Evolutionary conservation across 2,797 vertebrate species (phyloP).

Genomic region (Lophius americanus): DNA sequence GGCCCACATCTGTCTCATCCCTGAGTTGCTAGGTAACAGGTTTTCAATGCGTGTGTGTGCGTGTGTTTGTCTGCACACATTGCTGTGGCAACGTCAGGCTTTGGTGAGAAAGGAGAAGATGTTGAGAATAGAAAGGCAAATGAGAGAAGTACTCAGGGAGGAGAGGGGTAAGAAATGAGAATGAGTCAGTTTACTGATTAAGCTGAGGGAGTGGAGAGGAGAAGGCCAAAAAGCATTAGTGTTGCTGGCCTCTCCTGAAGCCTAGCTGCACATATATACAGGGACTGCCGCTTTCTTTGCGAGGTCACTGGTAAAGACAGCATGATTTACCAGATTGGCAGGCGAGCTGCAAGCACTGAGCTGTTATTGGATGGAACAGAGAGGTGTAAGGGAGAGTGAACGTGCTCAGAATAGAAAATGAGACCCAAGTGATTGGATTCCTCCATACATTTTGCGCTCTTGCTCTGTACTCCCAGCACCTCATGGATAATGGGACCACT

Average conservation of each 20-base stretch:
- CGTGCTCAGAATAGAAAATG: constrained; percentile 78
- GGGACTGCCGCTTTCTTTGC: constrained; percentile 64
- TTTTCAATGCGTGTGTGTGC: constrained; percentile 58
- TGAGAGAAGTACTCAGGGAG: constrained; percentile 69
- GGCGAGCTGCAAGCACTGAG: constrained; percentile 68
- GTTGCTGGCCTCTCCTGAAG: constrained; percentile 65
- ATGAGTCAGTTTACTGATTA: constrained; percentile 73
- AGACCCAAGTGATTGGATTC: constrained; percentile 75
- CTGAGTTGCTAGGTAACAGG: constrained; percentile 86
- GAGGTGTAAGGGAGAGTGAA: constrained; percentile 73
- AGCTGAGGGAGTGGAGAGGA: constrained; percentile 62
- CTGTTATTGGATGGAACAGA: constrained; percentile 75
- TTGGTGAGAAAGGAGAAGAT: constrained; percentile 64
- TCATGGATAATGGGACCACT: constrained; percentile 66
- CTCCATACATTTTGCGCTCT: constrained; percentile 67
- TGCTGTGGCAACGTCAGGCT: constrained; percentile 76
- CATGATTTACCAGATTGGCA: constrained; percentile 78
- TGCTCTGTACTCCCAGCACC: constrained; percentile 53
- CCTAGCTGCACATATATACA: constrained; percentile 50
- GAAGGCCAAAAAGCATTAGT: constrained; percentile 65
- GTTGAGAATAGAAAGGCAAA: constrained; percentile 72
- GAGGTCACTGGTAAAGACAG: constrained; percentile 75
- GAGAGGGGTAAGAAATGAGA: constrained; percentile 65
- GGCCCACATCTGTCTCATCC: constrained; percentile 82
- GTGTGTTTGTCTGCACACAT: constrained; percentile 62